Percentiles rank a stretch among this genome's conserved stretches.
Conservation (phyloP, 1,140 invertebrate genomes). For the Zaprionus davidi region DNA sequence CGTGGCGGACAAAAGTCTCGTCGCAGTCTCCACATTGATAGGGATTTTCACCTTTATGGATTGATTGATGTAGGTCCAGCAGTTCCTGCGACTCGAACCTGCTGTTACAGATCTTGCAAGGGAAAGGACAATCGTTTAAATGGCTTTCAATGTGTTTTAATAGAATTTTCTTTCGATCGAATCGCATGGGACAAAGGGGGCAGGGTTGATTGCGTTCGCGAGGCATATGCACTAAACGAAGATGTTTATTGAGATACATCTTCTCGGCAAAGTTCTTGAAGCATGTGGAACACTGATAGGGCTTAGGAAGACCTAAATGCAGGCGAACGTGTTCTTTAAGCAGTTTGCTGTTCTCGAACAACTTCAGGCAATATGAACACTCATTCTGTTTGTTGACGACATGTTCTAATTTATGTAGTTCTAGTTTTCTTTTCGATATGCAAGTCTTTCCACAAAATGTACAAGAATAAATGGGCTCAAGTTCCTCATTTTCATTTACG, state of each 20-base stretch:
- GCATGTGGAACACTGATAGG: background rate
- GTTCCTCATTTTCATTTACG: too few species aligned
- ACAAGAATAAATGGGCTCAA: background rate
- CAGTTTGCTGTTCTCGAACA: background rate
- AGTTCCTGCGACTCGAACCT: background rate
- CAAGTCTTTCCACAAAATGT: background rate
- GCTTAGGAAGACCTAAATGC: background rate
- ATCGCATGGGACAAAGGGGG: background rate
- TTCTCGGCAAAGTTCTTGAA: background rate
- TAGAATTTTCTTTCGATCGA: background rate
- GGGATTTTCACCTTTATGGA: background rate
- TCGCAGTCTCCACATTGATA: background rate
- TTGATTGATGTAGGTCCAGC: background rate
- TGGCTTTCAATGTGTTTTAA: background rate
- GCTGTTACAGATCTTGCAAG: background rate
- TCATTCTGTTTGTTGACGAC: background rate
- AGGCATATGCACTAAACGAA: background rate
- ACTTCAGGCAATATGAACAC: background rate
- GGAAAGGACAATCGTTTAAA: background rate
- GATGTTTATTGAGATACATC: background rate
- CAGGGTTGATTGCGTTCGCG: background rate
- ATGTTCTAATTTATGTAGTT: background rate
- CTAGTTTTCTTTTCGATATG: background rate
- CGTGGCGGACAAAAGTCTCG: background rate
- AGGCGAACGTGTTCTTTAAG: conserved; percentile 5